Conservation (phyloP, 2,797 vertebrate species). For the Heteromormyrus szaboi region DNA sequence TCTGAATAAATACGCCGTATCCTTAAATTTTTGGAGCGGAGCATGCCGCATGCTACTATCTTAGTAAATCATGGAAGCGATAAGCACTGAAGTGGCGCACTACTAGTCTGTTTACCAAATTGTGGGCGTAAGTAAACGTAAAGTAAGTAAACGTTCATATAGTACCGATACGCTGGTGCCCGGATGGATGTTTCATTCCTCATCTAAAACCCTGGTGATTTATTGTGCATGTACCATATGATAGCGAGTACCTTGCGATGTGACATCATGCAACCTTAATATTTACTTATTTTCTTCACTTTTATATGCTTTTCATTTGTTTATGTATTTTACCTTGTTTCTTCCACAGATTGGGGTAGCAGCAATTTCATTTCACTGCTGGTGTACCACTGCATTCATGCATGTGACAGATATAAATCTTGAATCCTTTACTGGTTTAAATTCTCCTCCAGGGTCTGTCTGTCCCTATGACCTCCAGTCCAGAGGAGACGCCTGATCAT, state of each 20-base stretch:
- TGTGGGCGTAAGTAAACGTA: background rate
- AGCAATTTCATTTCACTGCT: background rate
- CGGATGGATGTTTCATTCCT: background rate
- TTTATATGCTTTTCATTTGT: background rate
- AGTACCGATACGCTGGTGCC: background rate
- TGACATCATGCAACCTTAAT: background rate
- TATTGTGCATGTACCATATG: background rate
- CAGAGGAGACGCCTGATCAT: slow-evolving; percentile 32
- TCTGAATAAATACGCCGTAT: background rate
- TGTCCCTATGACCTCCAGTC: slow-evolving; percentile 12
- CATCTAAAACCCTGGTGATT: background rate
- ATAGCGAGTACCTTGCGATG: background rate
- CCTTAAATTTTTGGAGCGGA: background rate
- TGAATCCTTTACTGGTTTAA: slow-evolving; percentile 10
- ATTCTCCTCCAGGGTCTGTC: slow-evolving; percentile 36
- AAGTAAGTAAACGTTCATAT: background rate
- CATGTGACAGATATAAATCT: background rate
- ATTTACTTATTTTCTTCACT: background rate
- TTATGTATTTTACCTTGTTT: background rate
- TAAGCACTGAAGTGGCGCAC: background rate
- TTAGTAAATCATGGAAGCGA: background rate
- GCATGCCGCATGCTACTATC: background rate
- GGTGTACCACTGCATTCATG: background rate
- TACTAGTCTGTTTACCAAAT: background rate
- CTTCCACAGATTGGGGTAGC: background rate